Evolutionary conservation across 2,113 vertebrate genomes (phyloP).

Genomic region (Rhombomys opimus): DNA sequence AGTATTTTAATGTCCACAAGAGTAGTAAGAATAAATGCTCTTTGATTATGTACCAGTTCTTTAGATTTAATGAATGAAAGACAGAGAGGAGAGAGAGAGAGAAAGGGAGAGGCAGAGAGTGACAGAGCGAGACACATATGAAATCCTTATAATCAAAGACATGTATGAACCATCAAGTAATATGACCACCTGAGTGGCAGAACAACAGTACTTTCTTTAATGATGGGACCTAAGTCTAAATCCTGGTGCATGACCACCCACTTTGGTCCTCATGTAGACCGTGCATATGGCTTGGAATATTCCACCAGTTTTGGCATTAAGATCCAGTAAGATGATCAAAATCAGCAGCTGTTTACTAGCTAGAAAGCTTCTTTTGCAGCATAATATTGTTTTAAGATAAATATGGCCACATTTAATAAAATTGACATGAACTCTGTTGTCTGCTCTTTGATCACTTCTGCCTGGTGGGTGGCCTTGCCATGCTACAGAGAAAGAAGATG

Average conservation of each 20-base stretch:
- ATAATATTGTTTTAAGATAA: conserved; percentile 45
- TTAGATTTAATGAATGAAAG: neutral
- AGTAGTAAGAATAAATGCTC: neutral
- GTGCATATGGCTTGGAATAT: neutral
- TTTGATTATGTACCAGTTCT: neutral
- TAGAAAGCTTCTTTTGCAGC: neutral
- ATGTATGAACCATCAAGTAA: neutral
- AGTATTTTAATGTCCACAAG: neutral
- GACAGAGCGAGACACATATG: neutral
- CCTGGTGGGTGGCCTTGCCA: too few species aligned
- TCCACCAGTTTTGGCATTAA: neutral
- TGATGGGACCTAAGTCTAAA: neutral
- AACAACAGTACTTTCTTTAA: neutral
- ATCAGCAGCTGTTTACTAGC: neutral
- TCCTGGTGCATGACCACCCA: neutral
- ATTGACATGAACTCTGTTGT: neutral
- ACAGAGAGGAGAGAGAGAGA: neutral
- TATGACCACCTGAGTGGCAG: neutral
- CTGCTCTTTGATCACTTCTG: too few species aligned
- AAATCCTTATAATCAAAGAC: neutral
- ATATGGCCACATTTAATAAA: conserved; percentile 47
- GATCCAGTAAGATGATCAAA: neutral
- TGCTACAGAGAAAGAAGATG: too few species aligned
- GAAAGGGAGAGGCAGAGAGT: neutral
- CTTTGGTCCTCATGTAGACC: neutral